Conservation (phyloP, 2,113 vertebrate species). For the Sceloporus tristichus region DNA sequence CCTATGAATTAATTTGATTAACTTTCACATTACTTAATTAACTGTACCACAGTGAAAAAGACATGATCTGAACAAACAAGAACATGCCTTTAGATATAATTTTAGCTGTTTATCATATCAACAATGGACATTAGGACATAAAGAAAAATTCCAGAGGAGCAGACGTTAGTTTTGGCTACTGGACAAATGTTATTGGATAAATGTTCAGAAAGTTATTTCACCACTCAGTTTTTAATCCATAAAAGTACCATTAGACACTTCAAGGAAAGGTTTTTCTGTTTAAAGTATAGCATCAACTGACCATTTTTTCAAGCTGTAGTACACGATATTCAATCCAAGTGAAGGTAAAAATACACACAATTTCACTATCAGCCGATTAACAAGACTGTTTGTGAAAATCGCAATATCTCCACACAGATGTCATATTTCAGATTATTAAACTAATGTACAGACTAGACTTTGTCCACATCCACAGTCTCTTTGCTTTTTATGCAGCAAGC, state of each 20-base stretch:
- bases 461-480: neutral
- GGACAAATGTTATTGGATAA: neutral
- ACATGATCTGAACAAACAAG: neutral
- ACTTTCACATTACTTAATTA: neutral
- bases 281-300: neutral
- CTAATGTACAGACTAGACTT: neutral
- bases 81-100: neutral
- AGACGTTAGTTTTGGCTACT: constrained; percentile 37
- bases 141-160: neutral
- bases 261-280: neutral
- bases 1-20: too few relatives aligned
- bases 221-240: neutral
- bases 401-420: neutral
- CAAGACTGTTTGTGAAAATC: neutral
- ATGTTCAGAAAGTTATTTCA: neutral
- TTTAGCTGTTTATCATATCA: neutral
- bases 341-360: neutral
- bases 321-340: neutral
- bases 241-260: neutral
- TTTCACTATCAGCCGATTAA: neutral
- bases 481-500: neutral
- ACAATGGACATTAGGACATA: neutral
- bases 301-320: neutral
- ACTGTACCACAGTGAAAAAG: neutral
- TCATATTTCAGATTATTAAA: neutral